A percentile compares a stretch with the other conserved stretches of the same genome.
These are phyloP conservation scores for Alectura lathami DNA, from an alignment of 2,113 vertebrate genomes.

Conservation along the genomic window DNA sequence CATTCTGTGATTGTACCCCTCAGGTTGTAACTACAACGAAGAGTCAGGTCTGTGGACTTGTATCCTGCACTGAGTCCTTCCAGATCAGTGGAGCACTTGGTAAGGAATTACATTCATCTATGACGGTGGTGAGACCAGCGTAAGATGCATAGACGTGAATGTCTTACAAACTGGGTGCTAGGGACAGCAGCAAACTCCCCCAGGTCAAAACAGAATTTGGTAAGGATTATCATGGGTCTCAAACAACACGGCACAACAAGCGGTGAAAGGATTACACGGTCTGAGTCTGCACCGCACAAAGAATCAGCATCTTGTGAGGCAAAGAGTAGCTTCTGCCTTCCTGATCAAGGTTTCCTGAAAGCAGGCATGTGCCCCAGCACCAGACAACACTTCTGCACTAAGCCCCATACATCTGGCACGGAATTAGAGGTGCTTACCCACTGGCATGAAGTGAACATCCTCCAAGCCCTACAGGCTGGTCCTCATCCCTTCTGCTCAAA, in stretches of 20 bases:
- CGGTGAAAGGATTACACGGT: neutral
- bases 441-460: neutral
- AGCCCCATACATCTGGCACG: neutral
- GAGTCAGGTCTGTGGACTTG: neutral
- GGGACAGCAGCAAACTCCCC: neutral
- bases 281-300: neutral
- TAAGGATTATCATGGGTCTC: neutral
- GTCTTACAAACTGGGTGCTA: fast-evolving
- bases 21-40: neutral
- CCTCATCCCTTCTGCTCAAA: neutral
- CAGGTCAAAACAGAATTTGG: neutral
- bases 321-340: neutral
- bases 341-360: neutral
- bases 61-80: neutral
- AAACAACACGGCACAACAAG: neutral
- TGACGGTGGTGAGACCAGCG: neutral
- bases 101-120: neutral
- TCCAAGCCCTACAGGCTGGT: neutral
- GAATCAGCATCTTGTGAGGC: neutral
- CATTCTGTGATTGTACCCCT: neutral
- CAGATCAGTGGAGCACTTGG: neutral
- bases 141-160: fast-evolving
- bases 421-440: neutral
- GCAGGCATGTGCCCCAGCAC: fast-evolving
- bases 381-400: neutral